Percentiles rank a stretch among this genome's conserved stretches.
phyloP scores from a whole-genome alignment of 2,888 invertebrate genomes.

The Oligia fasciuncula region DNA sequence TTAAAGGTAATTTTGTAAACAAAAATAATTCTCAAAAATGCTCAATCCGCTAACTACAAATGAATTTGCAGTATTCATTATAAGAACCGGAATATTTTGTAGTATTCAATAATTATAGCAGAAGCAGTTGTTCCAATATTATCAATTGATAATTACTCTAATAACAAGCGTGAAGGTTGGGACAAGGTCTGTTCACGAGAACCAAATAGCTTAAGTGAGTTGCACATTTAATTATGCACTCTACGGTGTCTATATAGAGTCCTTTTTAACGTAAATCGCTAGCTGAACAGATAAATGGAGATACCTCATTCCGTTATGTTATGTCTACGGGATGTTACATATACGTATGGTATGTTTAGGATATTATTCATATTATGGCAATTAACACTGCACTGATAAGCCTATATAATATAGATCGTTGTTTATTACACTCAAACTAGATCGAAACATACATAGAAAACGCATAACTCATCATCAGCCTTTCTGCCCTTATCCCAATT shows the following conservation, averaged over 20 bases:
- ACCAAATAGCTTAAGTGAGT: conserved; percentile 63
- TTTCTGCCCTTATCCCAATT: neutral
- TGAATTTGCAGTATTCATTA: conserved; percentile 30
- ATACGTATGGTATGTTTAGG: conserved; percentile 16
- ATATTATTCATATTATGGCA: conserved; percentile 23
- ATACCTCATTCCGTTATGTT: conserved; percentile 47
- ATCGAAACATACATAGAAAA: neutral
- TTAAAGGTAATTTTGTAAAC: conserved; percentile 8
- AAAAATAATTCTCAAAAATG: conserved; percentile 40
- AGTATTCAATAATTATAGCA: conserved; percentile 28
- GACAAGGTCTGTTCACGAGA: conserved; percentile 54
- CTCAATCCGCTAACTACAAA: conserved; percentile 50
- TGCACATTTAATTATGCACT: conserved; percentile 56
- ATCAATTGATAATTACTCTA: conserved; percentile 49
- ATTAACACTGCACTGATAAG: conserved; percentile 26
- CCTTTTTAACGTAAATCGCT: conserved; percentile 54
- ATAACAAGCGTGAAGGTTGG: conserved; percentile 46
- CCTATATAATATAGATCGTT: neutral
- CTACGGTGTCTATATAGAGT: conserved; percentile 52
- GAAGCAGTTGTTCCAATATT: conserved; percentile 34
- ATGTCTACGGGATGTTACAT: conserved; percentile 4
- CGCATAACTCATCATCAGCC: neutral
- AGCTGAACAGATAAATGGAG: conserved; percentile 57
- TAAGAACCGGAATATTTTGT: conserved; percentile 38
- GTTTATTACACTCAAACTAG: conserved; percentile 5